A percentile compares a stretch with the other conserved stretches of the same genome.
Evolutionary conservation across 1,140 invertebrate genomes (phyloP).

Genomic region (Brachionus calyciflorus): DNA sequence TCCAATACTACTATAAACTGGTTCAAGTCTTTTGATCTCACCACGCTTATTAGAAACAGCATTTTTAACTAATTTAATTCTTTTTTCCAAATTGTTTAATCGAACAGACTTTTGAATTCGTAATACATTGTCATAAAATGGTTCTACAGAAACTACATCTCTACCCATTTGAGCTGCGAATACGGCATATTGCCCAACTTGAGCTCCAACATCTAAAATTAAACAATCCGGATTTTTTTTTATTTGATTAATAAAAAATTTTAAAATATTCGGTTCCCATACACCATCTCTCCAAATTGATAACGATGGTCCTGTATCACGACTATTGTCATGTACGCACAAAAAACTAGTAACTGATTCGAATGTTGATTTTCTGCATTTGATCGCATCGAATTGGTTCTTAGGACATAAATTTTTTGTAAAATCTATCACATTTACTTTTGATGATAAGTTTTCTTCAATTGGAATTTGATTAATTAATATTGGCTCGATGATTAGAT

Average conservation of each 20-base stretch:
- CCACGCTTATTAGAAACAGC: not conserved
- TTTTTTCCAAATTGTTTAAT: not conserved
- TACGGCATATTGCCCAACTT: not conserved
- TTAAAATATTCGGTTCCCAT: not conserved
- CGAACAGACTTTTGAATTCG: not conserved
- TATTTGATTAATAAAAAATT: not conserved
- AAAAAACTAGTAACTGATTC: not conserved
- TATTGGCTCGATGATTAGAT: too few species aligned
- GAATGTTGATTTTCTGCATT: not conserved
- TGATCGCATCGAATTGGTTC: not conserved
- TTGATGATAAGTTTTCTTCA: too few species aligned
- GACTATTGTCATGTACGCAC: not conserved
- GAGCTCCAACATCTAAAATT: conserved; percentile 16
- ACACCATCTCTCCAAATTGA: not conserved
- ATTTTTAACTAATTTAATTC: not conserved
- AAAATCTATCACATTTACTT: too few species aligned
- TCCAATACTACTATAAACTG: not conserved
- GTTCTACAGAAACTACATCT: not conserved
- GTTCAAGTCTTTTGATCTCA: not conserved
- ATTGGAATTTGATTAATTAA: too few species aligned
- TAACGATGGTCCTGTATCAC: not conserved
- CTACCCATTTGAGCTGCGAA: not conserved
- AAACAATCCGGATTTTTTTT: not conserved
- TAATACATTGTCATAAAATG: not conserved
- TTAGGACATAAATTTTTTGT: too few species aligned